A percentile compares a stretch with the other conserved stretches of the same genome.
Conservation (phyloP, 2,113 vertebrate species). For the Leuciscus idus region DNA sequence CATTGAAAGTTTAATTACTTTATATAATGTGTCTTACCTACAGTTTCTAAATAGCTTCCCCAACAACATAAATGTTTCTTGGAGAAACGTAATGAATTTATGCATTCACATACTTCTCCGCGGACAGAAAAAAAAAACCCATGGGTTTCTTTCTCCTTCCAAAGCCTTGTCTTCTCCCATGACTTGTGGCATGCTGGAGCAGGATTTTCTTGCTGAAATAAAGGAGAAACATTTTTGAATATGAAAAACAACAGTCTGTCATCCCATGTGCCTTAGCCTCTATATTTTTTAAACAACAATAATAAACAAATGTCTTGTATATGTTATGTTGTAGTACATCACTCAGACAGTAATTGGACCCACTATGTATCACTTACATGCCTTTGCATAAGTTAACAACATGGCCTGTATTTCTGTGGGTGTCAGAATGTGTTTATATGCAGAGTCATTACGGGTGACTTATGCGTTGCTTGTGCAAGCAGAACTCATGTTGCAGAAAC, state of each 20-base stretch:
- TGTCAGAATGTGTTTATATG: conserved; percentile 31
- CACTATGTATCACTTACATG: conserved; percentile 1
- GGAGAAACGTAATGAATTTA: not conserved
- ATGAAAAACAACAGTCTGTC: not conserved
- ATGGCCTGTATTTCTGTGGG: not conserved
- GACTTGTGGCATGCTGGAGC: not conserved
- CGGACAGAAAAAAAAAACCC: not conserved
- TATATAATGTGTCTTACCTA: not conserved
- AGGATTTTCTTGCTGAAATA: not conserved
- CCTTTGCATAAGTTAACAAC: conserved; percentile 11
- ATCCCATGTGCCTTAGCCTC: not conserved
- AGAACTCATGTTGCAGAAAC: conserved; percentile 24
- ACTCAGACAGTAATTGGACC: not conserved
- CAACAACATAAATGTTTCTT: conserved; percentile 1
- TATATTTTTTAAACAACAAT: not conserved
- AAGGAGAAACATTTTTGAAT: not conserved
- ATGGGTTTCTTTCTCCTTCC: not conserved
- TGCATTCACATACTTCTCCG: conserved; percentile 19
- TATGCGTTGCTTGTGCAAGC: conserved; percentile 11
- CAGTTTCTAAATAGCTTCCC: not conserved
- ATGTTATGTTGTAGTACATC: not conserved
- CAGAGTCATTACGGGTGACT: conserved; percentile 35
- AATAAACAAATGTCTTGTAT: conserved; percentile 19
- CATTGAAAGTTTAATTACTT: not conserved
- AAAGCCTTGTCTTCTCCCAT: conserved; percentile 1